These are phyloP conservation scores for Parauchenoglanis ngamensis DNA, from an alignment of 2,797 vertebrate species.

Conservation along the genomic window DNA sequence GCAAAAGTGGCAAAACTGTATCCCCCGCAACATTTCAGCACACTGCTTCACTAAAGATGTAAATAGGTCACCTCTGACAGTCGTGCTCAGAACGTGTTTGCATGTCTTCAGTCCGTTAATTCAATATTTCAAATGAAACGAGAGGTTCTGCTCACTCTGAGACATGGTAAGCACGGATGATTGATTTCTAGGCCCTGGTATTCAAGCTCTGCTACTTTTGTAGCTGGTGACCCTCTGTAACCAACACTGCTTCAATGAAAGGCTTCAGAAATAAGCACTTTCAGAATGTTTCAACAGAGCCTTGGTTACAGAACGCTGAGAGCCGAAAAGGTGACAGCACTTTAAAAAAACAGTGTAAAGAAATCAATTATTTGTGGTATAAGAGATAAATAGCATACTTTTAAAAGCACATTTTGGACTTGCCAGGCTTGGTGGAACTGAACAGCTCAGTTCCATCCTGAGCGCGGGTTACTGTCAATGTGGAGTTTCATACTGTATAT, in stretches of 20 bases:
- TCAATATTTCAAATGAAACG: slow-evolving; percentile 4
- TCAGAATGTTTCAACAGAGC: slow-evolving; percentile 25
- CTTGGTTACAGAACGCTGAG: not conserved
- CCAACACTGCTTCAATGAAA: slow-evolving; percentile 34
- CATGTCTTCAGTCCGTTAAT: not conserved
- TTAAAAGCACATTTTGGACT: not conserved
- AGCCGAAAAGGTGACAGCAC: slow-evolving; percentile 22
- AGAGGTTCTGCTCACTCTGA: slow-evolving; percentile 25
- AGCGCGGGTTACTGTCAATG: not conserved
- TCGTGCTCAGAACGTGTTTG: slow-evolving; percentile 10
- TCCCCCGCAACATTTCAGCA: slow-evolving; percentile 9
- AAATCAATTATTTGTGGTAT: slow-evolving; percentile 35
- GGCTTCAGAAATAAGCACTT: slow-evolving; percentile 33
- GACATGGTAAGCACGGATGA: slow-evolving; percentile 22
- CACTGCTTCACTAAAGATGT: slow-evolving; percentile 9
- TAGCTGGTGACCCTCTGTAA: slow-evolving; percentile 24
- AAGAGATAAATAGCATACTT: slow-evolving; percentile 9
- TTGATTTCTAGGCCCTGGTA: slow-evolving; percentile 31
- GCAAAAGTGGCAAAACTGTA: slow-evolving; percentile 6
- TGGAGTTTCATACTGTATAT: not conserved
- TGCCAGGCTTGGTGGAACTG: not conserved
- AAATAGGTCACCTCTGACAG: slow-evolving; percentile 43
- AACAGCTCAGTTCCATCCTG: not conserved
- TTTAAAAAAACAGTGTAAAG: not conserved
- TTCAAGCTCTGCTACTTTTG: slow-evolving; percentile 30